Base-by-base conservation (phyloP, 1,140 invertebrate genomes). In the Cryptotermes secundus region DNA sequence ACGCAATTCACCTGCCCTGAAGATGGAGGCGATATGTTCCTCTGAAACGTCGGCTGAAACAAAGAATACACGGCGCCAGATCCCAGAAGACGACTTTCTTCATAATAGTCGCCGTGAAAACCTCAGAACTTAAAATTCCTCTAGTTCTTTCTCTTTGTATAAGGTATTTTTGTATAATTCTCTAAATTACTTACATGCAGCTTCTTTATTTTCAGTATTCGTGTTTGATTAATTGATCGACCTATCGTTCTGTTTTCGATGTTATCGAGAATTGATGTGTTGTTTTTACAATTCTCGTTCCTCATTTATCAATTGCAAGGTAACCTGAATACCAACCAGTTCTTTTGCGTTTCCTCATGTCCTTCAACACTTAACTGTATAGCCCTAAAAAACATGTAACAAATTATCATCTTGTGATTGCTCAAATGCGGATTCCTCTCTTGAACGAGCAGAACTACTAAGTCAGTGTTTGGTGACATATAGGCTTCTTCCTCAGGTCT, bases 191-290 rank as follows among this genome's bases (percentile, higher is more conserved):
- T 10, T 26, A 72, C 2, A 26, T 49, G 45, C 45, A n/a, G n/a
- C 59, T 31, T 31, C 3, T 31, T 31, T n/a, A 4, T 31, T 3
- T 72, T n/a, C n/a, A 72, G 31, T 31, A 72, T 16, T 72, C 26
- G n/a, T 72, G 59, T 72, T 72, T n/a, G 59, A 72, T 72, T 72
- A 72, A 72, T 72, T 31, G 59, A 72, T 72, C 59, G 59, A 72
- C n/a, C 59, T 72, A n/a, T 72, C 59, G n/a, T 72, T 72, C 31
- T 72, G 53, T 72, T 72, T 6, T 72, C 59, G 59, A 72, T 72
- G 59, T n/a, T 72, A 72, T 72, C 59, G 59, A 72, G 14, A 31
- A 31, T 72, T 72, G 26, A 72, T 72, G 59, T 72, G 59, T n/a
- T 31, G 59, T 6, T 72, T 72, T n/a, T 31, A 31, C 59, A 72